phyloP scores from a whole-genome alignment of 2,797 vertebrate genomes.

The Tokudaia muenninki region DNA sequence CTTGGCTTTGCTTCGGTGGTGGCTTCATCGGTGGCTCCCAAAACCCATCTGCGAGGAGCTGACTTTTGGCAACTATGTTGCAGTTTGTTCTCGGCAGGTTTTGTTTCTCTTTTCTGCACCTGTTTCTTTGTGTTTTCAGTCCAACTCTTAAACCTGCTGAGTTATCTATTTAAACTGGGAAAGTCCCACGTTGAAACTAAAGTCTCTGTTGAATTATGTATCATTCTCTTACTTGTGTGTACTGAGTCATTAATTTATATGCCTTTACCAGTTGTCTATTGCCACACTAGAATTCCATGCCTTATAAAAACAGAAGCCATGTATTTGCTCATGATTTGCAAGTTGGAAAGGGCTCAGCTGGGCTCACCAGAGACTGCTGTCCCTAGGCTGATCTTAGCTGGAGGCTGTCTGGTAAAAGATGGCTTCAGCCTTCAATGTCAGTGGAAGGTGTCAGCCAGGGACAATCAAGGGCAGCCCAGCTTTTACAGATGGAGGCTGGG shows the following conservation, averaged over 20 bases:
- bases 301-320: not conserved
- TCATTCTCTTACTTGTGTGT: not conserved
- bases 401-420: not conserved
- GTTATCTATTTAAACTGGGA: slow-evolving; percentile 31
- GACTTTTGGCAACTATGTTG: not conserved
- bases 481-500: not conserved
- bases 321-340: not conserved
- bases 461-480: not conserved
- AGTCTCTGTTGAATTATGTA: not conserved
- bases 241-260: not conserved
- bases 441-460: not conserved
- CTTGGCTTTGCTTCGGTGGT: not conserved
- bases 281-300: not conserved
- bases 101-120: not conserved
- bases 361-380: not conserved
- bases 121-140: slow-evolving; percentile 26
- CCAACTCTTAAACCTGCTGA: not conserved
- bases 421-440: not conserved
- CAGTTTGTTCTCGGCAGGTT: not conserved
- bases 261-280: not conserved
- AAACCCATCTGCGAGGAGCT: not conserved
- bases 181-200: not conserved
- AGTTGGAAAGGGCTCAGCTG: not conserved
- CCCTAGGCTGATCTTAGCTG: not conserved
- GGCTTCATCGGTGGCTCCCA: not conserved